Base-by-base conservation (phyloP, 2,888 invertebrate species). In the Cosmorhoe ocellata region DNA sequence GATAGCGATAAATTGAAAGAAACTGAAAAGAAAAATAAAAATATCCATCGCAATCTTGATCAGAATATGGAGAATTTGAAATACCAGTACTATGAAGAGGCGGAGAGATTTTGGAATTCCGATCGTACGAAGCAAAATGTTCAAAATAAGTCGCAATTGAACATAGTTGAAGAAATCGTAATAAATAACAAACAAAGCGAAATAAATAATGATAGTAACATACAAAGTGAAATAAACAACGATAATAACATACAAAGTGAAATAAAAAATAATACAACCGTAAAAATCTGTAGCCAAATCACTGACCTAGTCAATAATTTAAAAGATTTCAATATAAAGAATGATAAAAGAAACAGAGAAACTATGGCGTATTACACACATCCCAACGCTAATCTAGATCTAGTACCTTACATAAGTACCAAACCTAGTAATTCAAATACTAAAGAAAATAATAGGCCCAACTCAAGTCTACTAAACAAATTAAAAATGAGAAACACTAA, bases 91-190 rank as follows among this genome's bases (percentile, higher is more conserved):
- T 47, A 31, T 9, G 39, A 46, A 31, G 52, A 43, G 6, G 47
- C 52, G 9, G 47, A 52, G 10, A 41, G 28, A 1, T 50, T 54
- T 37, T 49, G 50, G 50, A 54, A 53, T 26, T 1, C 9, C 0
- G 8, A 32, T 9, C 4, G 12, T 31, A 4, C 12, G 9, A 32
- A 32, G 7, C 6, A 7, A 4, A 24, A 24, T 8, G 9, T 13
- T 13, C 8, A 32, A 32, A 13, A 9, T 32, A 2, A 32, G 8
- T 8, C 13, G n/a, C n/a, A n/a, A n/a, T n/a, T n/a, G n/a, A n/a
- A n/a, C n/a, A n/a, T 3, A 11, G 11, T 18, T 4, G 18, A 31
- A 31, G 12, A 3, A 13, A 10, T 10, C 5, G 10, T 10, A 11
- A 31, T 2, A n/a, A n/a, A 7, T 6, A 1, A 1, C 1, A 6